Evolutionary conservation across 2,113 vertebrate genomes (phyloP), one percentile per base, ranked within the genome.

Genomic region (pig (Sus scrofa)): DNA sequence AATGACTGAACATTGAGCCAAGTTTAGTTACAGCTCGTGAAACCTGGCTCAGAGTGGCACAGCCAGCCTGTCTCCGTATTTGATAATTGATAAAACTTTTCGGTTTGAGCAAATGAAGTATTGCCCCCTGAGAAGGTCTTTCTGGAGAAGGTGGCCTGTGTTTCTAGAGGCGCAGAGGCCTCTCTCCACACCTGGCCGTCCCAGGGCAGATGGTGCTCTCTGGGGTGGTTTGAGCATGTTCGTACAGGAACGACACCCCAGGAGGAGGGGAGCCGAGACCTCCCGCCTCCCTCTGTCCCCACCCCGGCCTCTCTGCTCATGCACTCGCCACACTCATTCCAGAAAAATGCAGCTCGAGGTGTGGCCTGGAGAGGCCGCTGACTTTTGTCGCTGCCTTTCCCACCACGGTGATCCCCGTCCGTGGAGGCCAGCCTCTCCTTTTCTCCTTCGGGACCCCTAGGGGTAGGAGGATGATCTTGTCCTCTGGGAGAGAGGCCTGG

Each of bases 51-150:
- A 26, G 39, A 74, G 44, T 83, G 86, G 56, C 13, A 2, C 1
- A 30, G 70, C 89, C 71, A 74, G 22, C n/a, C 14, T 22, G 50
- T 26, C 44, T 78, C 9, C 52, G 27, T 86, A 34, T 9, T 92
- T 39, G 91, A 50, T 34, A 30, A 34, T 6, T 11, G 37, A 34
- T 30, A 8, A 67, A 74, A 88, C 30, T 32, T 68, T 68, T 50
- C 52, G 67, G 78, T 86, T 91, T 86, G 63, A 39, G 68, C 39
- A 83, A 62, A 65, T 85, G 75, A 81, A 86, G 58, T 91, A 88
- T 34, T 82, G 67, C 68, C 71, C 44, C 82, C 58, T 81, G 67
- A 92, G 56, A 82, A 81, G 63, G 37, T 52, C 63, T 26, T 50
- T 24, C 81, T 44, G 32, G 78, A 86, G 58, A n/a, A 85, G 83